Percentiles rank a stretch among this genome's conserved stretches.
phyloP scores from a whole-genome alignment of 2,797 vertebrate species.

The Coracias cyanogaster region DNA sequence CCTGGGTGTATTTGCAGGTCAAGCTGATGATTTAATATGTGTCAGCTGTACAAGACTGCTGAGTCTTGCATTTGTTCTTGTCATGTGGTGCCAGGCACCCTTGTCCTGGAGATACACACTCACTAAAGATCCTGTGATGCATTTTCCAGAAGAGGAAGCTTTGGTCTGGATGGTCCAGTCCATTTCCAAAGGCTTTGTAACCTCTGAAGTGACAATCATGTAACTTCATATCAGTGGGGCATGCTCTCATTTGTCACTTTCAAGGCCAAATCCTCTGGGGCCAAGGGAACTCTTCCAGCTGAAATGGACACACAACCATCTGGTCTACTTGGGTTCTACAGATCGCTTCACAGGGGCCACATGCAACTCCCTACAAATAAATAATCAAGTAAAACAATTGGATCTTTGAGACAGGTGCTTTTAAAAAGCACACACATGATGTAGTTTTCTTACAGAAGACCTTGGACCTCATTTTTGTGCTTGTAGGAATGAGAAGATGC shows the following conservation, averaged over 20 bases:
- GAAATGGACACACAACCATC: not conserved
- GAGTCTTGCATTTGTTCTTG: not conserved
- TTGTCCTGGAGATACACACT: not conserved
- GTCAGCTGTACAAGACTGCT: not conserved
- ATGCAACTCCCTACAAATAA: not conserved
- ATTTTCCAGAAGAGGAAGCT: not conserved
- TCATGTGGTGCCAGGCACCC: not conserved
- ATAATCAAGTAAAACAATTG: fast-evolving
- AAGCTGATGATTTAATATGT: slow-evolving; percentile 19
- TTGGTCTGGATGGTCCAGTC: not conserved
- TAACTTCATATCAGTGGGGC: not conserved
- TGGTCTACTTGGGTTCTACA: not conserved
- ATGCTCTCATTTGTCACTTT: not conserved
- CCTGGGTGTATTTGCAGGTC: slow-evolving; percentile 10
- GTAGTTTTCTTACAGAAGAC: not conserved
- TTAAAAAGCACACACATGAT: not conserved
- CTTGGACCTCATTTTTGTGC: not conserved
- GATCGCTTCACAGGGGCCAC: fast-evolving
- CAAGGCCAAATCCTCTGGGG: not conserved
- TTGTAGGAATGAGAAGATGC: not conserved
- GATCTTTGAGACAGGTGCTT: not conserved
- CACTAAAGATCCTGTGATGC: not conserved
- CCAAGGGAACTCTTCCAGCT: not conserved
- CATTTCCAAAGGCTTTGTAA: not conserved
- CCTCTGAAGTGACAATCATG: not conserved